Evolutionary conservation across 2,113 vertebrate species (phyloP).

Genomic region (Periophthalmodon schlosseri): DNA sequence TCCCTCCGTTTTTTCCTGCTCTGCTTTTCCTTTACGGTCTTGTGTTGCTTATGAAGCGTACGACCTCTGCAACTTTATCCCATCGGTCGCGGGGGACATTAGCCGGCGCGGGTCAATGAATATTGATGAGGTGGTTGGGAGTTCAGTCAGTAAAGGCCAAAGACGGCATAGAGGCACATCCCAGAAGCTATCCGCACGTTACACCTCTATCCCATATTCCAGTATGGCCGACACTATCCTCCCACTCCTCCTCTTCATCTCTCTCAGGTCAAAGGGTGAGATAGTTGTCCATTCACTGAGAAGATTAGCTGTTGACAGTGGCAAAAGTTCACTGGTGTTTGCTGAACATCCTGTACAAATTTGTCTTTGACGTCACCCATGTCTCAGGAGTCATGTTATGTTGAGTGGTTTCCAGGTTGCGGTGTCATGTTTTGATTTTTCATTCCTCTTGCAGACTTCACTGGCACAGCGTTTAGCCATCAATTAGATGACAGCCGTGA

Average conservation of each 20-base stretch:
- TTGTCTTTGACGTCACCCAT: constrained; percentile 28
- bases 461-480: constrained; percentile 19
- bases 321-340: constrained; percentile 46
- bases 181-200: constrained; percentile 41
- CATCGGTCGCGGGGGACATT: constrained; percentile 59
- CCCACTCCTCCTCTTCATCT: constrained; percentile 7
- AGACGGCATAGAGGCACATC: constrained; percentile 48
- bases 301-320: constrained; percentile 58
- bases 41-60: constrained; percentile 51
- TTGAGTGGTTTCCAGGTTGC: constrained; percentile 7
- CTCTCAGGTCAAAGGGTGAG: constrained; percentile 60
- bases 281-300: constrained; percentile 55
- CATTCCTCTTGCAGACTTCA: not conserved
- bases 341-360: constrained; percentile 29
- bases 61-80: constrained; percentile 74
- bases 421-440: not conserved
- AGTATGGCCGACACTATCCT: constrained; percentile 36
- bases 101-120: constrained; percentile 68
- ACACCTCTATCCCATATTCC: constrained; percentile 46
- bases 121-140: constrained; percentile 72
- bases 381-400: constrained; percentile 13
- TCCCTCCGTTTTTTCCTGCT: constrained; percentile 21
- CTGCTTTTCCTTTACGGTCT: constrained; percentile 26
- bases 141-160: constrained; percentile 65
- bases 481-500: constrained; percentile 1